Evolutionary conservation across 2,797 vertebrate genomes (phyloP).

Genomic region (Tiaroga cobitis): DNA sequence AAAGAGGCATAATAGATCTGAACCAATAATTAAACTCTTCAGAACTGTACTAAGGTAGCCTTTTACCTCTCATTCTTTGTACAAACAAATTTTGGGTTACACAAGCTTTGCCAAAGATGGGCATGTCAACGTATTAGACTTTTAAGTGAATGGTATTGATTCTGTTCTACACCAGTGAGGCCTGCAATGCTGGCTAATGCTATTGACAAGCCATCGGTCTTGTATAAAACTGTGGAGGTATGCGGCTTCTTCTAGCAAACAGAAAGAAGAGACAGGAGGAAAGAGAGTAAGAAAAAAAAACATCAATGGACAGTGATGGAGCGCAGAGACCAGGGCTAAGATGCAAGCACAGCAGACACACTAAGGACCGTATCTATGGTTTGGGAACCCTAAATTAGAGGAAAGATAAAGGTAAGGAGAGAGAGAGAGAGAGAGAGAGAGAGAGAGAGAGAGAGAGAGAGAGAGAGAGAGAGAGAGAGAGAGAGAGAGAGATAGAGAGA

Average conservation of each 20-base stretch:
- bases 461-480: slow-evolving; percentile 59
- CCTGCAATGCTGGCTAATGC: slow-evolving; percentile 96
- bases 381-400: slow-evolving; percentile 87
- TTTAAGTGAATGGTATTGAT: slow-evolving; percentile 93
- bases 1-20: slow-evolving; percentile 73
- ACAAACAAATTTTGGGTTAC: slow-evolving; percentile 92
- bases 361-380: slow-evolving; percentile 78
- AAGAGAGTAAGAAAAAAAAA: slow-evolving; percentile 71
- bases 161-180: slow-evolving; percentile 90
- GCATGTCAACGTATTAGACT: slow-evolving; percentile 89
- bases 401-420: slow-evolving; percentile 80
- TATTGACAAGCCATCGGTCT: slow-evolving; percentile 99
- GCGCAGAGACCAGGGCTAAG: slow-evolving; percentile 79
- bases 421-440: slow-evolving; percentile 65
- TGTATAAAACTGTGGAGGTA: slow-evolving; percentile 89
- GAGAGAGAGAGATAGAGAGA: slow-evolving; percentile 66
- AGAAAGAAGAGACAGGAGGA: slow-evolving; percentile 56
- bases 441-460: slow-evolving; percentile 65
- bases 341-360: slow-evolving; percentile 87
- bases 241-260: slow-evolving; percentile 83
- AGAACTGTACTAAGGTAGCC: slow-evolving; percentile 73
- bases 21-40: slow-evolving; percentile 71
- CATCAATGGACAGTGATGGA: slow-evolving; percentile 93
- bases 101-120: slow-evolving; percentile 83
- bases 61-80: slow-evolving; percentile 83